Evolutionary conservation across 1,140 invertebrate genomes (phyloP), one percentile per base, ranked within the genome.

Genomic region (Orius insidiosus): DNA sequence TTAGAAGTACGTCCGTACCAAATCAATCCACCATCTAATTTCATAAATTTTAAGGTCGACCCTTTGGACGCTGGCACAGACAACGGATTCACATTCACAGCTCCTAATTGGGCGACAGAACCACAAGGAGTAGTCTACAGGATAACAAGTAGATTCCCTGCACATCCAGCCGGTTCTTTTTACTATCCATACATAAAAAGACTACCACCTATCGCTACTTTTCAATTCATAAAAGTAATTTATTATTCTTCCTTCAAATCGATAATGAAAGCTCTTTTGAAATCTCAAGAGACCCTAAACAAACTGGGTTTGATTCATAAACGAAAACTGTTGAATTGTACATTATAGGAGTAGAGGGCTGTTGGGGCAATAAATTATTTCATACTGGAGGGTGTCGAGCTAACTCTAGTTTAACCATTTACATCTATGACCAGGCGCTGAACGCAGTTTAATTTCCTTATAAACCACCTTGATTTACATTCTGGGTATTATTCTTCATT

Each of bases 61-160:
- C 93, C 93, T 13, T 71, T 93, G 57, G 94, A 98, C 67, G 93
- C 90, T 15, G 94, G 94, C 36, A 95, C 89, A 19, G 92, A 97
- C 68, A 90, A 92, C 64, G 93, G 94, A 0, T 85, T 92, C 61
- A 92, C 90, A 43, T 98, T 97, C 62, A 95, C 90, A 49, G 88
- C 90, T 19, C 84, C 85, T 24, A 93, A 95, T 65, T 88, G 85
- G 77, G 78, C 82, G 34, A 92, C 88, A 2, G 76, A 82, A 46
- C 92, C 92, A 0, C 82, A 83, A 61, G 85, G 86, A 53, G 79
- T 82, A 52, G 85, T 93, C 41, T 85, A 85, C 61, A 74, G 78
- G 54, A 92, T 97, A 62, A 94, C 89, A 15, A 82, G 86, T 24
- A 75, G 76, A 48, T 83, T 81, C 65, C 88, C 89, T n/a, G 78